These are phyloP conservation scores for Hymenopus coronatus DNA, from an alignment of 2,888 invertebrate genomes.

Conservation along the genomic window DNA sequence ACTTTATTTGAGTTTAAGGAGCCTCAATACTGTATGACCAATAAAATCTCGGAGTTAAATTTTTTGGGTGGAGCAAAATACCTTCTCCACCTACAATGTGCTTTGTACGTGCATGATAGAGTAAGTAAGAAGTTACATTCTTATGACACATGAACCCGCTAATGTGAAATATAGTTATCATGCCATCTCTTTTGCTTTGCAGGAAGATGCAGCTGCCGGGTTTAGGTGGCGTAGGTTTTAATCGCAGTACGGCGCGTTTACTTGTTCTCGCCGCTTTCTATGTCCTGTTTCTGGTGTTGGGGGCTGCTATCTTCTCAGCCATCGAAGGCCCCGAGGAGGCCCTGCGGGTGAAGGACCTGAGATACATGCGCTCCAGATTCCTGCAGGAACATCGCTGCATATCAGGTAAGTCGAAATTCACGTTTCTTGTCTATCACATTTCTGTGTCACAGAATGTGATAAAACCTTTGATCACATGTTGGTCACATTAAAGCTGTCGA, in stretches of 20 bases:
- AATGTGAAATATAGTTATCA: background rate
- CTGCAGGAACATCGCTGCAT: slow-evolving; percentile 61
- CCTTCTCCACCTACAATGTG: no score
- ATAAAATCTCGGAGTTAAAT: no score
- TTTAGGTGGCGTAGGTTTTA: slow-evolving; percentile 32
- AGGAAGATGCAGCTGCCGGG: slow-evolving; percentile 25
- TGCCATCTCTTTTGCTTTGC: background rate
- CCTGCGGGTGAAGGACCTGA: slow-evolving; percentile 55
- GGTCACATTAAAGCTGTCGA: no score
- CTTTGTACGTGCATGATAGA: no score
- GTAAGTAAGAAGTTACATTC: no score
- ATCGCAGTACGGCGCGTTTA: slow-evolving; percentile 44
- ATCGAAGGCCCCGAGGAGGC: slow-evolving; percentile 72
- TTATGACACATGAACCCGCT: background rate
- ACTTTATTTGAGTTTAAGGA: no score
- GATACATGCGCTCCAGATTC: slow-evolving; percentile 58
- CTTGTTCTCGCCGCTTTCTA: slow-evolving; percentile 50
- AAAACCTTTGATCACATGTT: no score
- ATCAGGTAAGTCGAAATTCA: slow-evolving; percentile 54
- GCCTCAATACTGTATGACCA: no score
- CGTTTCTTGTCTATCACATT: background rate
- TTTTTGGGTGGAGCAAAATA: no score
- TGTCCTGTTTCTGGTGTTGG: slow-evolving; percentile 61
- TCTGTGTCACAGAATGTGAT: no score
- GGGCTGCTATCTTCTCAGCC: slow-evolving; percentile 75